A percentile compares a stretch with the other conserved stretches of the same genome.
Evolutionary conservation across 2,888 invertebrate genomes (phyloP).

Genomic region (Drosophila paranaensis): DNA sequence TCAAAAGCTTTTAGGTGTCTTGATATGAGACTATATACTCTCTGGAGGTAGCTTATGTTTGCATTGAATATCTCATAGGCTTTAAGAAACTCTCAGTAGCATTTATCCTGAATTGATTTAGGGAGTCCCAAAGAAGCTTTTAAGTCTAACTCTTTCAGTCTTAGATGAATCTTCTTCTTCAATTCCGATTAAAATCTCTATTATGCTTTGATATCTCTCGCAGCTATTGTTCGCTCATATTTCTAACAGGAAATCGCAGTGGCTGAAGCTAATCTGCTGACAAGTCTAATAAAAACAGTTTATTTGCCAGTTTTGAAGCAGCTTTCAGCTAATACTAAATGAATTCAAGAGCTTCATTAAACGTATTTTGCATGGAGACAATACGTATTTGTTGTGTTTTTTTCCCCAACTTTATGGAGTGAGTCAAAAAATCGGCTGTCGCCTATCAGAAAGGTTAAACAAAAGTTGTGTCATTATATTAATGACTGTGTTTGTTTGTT

Average conservation of each 20-base stretch:
- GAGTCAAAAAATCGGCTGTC: slow-evolving; percentile 43
- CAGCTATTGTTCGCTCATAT: not conserved
- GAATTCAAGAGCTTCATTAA: slow-evolving; percentile 55
- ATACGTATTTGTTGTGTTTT: slow-evolving; percentile 18
- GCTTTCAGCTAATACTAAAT: slow-evolving; percentile 49
- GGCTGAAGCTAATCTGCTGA: slow-evolving; percentile 10
- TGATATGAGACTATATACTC: too few species aligned
- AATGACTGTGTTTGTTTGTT: slow-evolving; percentile 41
- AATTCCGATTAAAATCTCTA: too few species aligned
- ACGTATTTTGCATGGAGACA: slow-evolving; percentile 29
- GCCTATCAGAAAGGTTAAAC: slow-evolving; percentile 39
- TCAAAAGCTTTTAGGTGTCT: too few species aligned
- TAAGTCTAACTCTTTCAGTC: too few species aligned
- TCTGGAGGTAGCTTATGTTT: too few species aligned
- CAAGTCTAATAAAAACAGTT: slow-evolving; percentile 13
- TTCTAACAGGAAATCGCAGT: not conserved
- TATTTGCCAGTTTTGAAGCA: slow-evolving; percentile 27
- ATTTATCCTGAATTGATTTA: too few species aligned
- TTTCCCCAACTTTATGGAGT: slow-evolving; percentile 7
- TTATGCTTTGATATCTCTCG: too few species aligned
- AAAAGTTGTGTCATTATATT: slow-evolving; percentile 59
- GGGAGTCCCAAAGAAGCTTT: too few species aligned
- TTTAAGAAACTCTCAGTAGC: too few species aligned
- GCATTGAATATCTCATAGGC: too few species aligned
- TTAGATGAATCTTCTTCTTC: too few species aligned